These are phyloP conservation scores for Endomychus coccineus DNA, from an alignment of 2,888 invertebrate genomes.

Conservation along the genomic window DNA sequence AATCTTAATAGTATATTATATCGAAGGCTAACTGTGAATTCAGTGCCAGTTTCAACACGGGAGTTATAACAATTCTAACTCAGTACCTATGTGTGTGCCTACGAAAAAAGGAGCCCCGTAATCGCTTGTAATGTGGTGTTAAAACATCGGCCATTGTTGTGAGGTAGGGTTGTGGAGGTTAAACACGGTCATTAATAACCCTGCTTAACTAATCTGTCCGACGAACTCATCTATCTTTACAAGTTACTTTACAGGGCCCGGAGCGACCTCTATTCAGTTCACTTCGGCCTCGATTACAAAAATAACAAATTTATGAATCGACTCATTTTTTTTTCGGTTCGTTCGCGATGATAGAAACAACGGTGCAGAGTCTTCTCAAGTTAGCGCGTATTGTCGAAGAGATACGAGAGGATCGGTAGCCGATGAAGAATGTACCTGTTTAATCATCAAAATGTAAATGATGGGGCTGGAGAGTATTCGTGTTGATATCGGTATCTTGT, in stretches of 20 bases:
- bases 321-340: neutral
- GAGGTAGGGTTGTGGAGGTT: constrained; percentile 50
- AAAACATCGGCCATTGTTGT: constrained; percentile 44
- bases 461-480: no score
- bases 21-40: no score
- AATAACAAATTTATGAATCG: constrained; percentile 38
- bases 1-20: no score
- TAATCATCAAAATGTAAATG: no score
- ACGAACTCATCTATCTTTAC: constrained; percentile 48
- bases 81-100: no score
- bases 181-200: constrained; percentile 58
- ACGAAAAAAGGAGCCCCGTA: constrained; percentile 32
- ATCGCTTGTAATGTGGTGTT: constrained; percentile 45
- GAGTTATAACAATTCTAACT: no score
- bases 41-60: no score
- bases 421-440: no score
- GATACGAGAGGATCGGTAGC: no score
- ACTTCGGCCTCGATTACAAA: constrained; percentile 34
- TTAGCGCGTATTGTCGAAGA: no score
- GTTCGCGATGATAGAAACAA: neutral
- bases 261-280: constrained; percentile 35
- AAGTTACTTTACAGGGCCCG: constrained; percentile 41
- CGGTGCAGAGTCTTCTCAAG: no score
- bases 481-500: no score
- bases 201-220: constrained; percentile 57